Percentiles rank a stretch among this genome's conserved stretches.
phyloP scores from a whole-genome alignment of 1,140 invertebrate genomes.

The Eueides isabella region DNA sequence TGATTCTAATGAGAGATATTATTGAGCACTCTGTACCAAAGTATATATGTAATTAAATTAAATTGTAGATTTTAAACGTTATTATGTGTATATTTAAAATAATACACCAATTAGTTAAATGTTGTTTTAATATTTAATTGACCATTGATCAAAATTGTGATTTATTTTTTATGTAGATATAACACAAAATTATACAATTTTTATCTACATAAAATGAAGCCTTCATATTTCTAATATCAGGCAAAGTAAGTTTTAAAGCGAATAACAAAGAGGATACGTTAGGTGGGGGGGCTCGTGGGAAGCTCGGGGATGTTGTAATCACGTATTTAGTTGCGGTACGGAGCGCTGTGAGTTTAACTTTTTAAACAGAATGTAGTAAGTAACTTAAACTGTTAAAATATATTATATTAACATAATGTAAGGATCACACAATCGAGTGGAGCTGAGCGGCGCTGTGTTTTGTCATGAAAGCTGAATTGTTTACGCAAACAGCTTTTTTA shows the following conservation, averaged over 20 bases:
- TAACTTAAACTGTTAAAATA: not conserved
- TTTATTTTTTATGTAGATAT: too few relatives aligned
- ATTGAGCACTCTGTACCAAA: too few relatives aligned
- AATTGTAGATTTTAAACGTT: too few relatives aligned
- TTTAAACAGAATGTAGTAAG: not conserved
- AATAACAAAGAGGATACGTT: not conserved
- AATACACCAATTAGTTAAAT: too few relatives aligned
- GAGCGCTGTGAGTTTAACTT: not conserved
- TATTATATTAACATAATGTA: not conserved
- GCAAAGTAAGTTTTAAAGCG: not conserved
- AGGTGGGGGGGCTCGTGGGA: not conserved
- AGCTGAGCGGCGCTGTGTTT: not conserved
- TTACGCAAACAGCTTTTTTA: not conserved
- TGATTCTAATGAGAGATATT: too few relatives aligned
- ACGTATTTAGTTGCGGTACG: conserved; percentile 9
- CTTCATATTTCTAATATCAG: conserved; percentile 3
- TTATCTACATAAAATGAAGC: not conserved
- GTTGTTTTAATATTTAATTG: too few relatives aligned
- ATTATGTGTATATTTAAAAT: too few relatives aligned
- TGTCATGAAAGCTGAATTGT: not conserved
- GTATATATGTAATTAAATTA: too few relatives aligned
- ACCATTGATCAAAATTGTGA: too few relatives aligned
- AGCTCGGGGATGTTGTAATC: conserved; percentile 9
- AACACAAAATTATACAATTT: too few relatives aligned
- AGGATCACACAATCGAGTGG: not conserved